phyloP scores from a whole-genome alignment of 2,797 vertebrate species.

The Ptychobarbus kaznakovi region DNA sequence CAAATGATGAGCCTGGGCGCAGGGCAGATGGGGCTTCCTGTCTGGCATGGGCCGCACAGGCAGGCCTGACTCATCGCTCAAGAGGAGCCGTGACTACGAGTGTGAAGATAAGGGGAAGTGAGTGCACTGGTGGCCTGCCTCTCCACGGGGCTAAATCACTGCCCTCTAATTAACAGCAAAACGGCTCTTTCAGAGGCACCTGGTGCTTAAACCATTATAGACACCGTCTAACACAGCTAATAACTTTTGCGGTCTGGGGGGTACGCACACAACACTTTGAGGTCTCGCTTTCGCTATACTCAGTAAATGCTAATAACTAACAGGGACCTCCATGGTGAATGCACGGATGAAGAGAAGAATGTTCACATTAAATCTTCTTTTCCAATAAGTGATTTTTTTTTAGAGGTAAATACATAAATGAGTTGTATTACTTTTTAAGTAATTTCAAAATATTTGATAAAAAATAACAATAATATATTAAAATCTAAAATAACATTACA shows the following conservation, averaged over 20 bases:
- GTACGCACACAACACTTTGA: conserved; percentile 44
- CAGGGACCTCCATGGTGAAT: conserved; percentile 33
- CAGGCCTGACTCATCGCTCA: conserved; percentile 72
- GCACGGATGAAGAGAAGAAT: not conserved
- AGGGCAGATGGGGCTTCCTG: conserved; percentile 74
- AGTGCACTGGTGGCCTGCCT: conserved; percentile 74
- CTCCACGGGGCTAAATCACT: conserved; percentile 70
- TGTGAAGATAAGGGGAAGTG: conserved; percentile 78
- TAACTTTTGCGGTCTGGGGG: conserved; percentile 49
- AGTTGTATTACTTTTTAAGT: not conserved
- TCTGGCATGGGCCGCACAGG: conserved; percentile 55
- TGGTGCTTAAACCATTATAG: conserved; percentile 47
- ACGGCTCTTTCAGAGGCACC: conserved; percentile 59
- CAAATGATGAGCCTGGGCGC: conserved; percentile 73
- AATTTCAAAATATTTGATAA: not conserved
- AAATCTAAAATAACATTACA: not conserved
- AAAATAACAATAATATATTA: not conserved
- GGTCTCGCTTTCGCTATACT: conserved; percentile 42
- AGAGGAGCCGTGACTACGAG: conserved; percentile 73
- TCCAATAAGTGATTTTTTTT: not conserved
- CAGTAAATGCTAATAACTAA: conserved; percentile 40
- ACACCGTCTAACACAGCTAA: conserved; percentile 51
- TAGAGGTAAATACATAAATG: not conserved
- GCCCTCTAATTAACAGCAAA: conserved; percentile 75
- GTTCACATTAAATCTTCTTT: not conserved